A percentile compares a stretch with the other conserved stretches of the same genome.
Conservation (phyloP, 2,888 invertebrate species). For the Meloe dianella region DNA sequence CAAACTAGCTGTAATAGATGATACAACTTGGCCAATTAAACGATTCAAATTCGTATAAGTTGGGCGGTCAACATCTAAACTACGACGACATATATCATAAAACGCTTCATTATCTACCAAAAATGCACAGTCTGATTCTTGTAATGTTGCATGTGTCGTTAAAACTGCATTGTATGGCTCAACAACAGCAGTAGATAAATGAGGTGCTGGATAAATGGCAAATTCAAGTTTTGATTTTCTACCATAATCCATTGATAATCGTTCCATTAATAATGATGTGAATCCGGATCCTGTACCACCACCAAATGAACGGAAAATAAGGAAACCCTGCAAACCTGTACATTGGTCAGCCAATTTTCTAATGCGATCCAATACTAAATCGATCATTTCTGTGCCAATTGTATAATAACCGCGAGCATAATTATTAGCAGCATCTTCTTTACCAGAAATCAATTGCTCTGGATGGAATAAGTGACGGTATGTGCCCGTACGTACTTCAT, state of each 20-base stretch:
- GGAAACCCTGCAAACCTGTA: slow-evolving; percentile 84
- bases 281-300: slow-evolving; percentile 93
- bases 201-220: slow-evolving; percentile 92
- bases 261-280: slow-evolving; percentile 90
- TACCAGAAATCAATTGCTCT: slow-evolving; percentile 90
- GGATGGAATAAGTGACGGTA: slow-evolving; percentile 89
- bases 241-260: slow-evolving; percentile 88
- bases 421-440: slow-evolving; percentile 93
- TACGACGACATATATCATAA: slow-evolving; percentile 70
- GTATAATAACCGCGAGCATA: slow-evolving; percentile 95
- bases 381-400: slow-evolving; percentile 88
- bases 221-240: slow-evolving; percentile 94
- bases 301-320: slow-evolving; percentile 92
- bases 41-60: slow-evolving; percentile 22
- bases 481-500: slow-evolving; percentile 82
- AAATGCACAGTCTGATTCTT: slow-evolving; percentile 88
- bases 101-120: slow-evolving; percentile 93
- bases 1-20: slow-evolving; percentile 90
- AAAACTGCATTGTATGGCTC: slow-evolving; percentile 93
- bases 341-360: slow-evolving; percentile 88
- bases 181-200: slow-evolving; percentile 82
- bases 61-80: no score
- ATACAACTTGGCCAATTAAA: slow-evolving; percentile 68
- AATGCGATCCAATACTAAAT: slow-evolving; percentile 73
- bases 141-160: slow-evolving; percentile 88